Base-by-base conservation (phyloP, 1,140 invertebrate species). In the Popillia japonica region DNA sequence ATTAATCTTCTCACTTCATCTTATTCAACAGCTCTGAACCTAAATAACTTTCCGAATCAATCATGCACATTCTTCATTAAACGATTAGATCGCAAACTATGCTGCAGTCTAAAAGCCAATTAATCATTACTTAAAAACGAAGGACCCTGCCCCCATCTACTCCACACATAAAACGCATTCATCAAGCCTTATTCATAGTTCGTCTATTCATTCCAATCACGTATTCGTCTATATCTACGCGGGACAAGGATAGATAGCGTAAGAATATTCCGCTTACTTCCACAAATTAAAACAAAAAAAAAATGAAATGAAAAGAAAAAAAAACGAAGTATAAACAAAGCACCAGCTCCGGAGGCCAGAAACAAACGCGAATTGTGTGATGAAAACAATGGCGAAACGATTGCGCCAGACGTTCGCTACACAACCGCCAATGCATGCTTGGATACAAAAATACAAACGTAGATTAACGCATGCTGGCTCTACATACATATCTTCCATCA, bases 301-400 rank as follows among this genome's bases (percentile, higher is more conserved):
- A 48, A 48, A 48, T 7, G n/a, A n/a, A 27, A 68, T 6, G 20
- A 17, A 61, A 20, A 61, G n/a, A 34, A 34, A 23, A 68, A 27
- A 23, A 68, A 68, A 11, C 61, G 61, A 20, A 34, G 17, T 22
- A 68, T 34, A 34, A 34, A 68, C 61, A 68, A 23, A 34, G 7
- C 61, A 22, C 61, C 20, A 68, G 27, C 44, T 10, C n/a, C 59
- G 59, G n/a, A 64, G n/a, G 59, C 17, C 17, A 64, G 59, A 64
- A 64, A 64, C 61, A 23, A 68, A 34, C 20, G 27, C 61, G 61
- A 68, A 34, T 68, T 34, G 61, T 34, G 61, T 68, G 20, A 68
- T 68, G 61, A 68, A 34, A 68, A 68, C 61, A 68, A 68, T 68
- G 61, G 61, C 61, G 61, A 68, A 68, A 34, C 61, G 20, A 27